These are phyloP conservation scores for Puma concolor DNA, from an alignment of 2,113 vertebrate genomes.

Conservation along the genomic window DNA sequence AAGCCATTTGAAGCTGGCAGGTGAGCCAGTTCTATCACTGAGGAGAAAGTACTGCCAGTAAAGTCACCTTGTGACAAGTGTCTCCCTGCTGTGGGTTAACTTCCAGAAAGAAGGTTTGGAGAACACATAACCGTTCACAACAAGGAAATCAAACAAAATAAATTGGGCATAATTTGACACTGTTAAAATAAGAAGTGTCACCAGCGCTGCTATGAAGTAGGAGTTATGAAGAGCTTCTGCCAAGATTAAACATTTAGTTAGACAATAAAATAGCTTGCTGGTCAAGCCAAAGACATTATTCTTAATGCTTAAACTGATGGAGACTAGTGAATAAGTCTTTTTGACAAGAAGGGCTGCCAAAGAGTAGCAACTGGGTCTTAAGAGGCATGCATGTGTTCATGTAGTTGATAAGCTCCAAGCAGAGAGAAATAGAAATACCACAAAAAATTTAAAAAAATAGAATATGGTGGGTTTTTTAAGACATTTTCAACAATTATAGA, in stretches of 20 bases:
- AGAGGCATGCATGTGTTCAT: not conserved
- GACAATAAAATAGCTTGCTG: slow-evolving; percentile 77
- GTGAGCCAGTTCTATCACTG: slow-evolving; percentile 85
- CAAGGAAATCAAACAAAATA: slow-evolving; percentile 86
- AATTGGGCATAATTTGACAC: slow-evolving; percentile 85
- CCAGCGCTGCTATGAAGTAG: slow-evolving; percentile 66
- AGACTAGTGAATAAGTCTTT: slow-evolving; percentile 73
- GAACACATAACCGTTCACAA: slow-evolving; percentile 77
- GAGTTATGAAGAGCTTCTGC: slow-evolving; percentile 80
- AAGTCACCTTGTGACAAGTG: slow-evolving; percentile 86
- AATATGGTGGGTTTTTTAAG: not conserved
- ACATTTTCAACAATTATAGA: not conserved
- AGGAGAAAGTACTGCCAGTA: slow-evolving; percentile 85
- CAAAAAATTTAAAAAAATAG: not conserved
- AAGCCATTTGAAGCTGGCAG: slow-evolving; percentile 84
- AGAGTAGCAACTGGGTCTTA: slow-evolving; percentile 48
- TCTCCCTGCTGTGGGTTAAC: slow-evolving; percentile 86
- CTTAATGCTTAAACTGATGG: slow-evolving; percentile 65
- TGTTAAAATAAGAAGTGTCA: slow-evolving; percentile 82
- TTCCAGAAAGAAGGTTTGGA: slow-evolving; percentile 79
- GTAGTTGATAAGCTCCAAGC: slow-evolving; percentile 21
- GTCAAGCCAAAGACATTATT: slow-evolving; percentile 78
- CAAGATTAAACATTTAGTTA: slow-evolving; percentile 83
- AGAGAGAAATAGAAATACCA: slow-evolving; percentile 8
- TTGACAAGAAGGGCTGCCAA: slow-evolving; percentile 63